A percentile compares a stretch with the other conserved stretches of the same genome.
Conservation (phyloP, 2,888 invertebrate genomes). For the Lysandra bellargus region DNA sequence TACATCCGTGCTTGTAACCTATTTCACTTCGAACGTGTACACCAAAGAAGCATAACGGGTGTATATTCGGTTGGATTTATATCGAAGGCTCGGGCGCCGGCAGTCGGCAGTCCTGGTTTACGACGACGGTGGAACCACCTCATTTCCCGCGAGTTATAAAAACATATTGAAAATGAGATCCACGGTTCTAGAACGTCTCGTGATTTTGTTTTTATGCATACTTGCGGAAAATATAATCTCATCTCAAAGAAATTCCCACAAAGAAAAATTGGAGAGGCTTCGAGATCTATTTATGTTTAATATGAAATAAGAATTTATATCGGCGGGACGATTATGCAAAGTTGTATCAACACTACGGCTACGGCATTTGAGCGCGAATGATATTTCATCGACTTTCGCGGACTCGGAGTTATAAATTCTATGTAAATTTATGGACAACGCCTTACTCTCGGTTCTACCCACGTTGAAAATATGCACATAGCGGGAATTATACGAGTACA, state of each 20-base stretch:
- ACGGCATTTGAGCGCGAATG: neutral
- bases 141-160: constrained; percentile 81
- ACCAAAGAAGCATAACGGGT: constrained; percentile 65
- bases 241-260: constrained; percentile 55
- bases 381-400: neutral
- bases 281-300: constrained; percentile 18
- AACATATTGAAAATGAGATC: constrained; percentile 81
- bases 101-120: constrained; percentile 62
- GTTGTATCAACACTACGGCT: constrained; percentile 7
- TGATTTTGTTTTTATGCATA: constrained; percentile 76
- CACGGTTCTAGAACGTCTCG: constrained; percentile 75
- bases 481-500: neutral
- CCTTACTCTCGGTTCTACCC: neutral
- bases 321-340: constrained; percentile 24
- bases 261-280: constrained; percentile 38
- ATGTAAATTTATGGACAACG: neutral
- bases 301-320: constrained; percentile 32
- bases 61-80: constrained; percentile 77
- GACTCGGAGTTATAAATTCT: neutral
- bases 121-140: constrained; percentile 77
- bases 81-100: constrained; percentile 59
- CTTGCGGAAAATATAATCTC: constrained; percentile 61
- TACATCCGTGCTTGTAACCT: neutral
- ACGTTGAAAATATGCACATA: neutral
- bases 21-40: constrained; percentile 63